Percentiles rank a stretch among this genome's conserved stretches.
Conservation (phyloP, 2,113 vertebrate genomes). For the Hassar affinis region DNA sequence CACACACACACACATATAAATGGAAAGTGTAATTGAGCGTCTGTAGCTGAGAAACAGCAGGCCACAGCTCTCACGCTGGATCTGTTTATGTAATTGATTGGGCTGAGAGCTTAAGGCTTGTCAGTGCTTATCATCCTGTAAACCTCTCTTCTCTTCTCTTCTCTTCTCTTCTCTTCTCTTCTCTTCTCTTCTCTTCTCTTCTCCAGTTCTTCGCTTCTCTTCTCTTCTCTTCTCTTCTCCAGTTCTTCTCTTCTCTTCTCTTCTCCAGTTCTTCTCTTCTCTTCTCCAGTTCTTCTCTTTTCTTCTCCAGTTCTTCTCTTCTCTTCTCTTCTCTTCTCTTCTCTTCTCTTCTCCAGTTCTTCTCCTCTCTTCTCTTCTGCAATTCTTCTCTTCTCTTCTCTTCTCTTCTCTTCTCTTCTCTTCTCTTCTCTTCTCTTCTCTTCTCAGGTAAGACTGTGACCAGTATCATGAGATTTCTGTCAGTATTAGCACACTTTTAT, state of each 20-base stretch:
- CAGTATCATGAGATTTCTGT: neutral
- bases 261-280: no score
- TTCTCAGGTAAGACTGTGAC: neutral
- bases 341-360: no score
- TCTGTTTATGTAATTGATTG: constrained; percentile 41
- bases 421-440: neutral
- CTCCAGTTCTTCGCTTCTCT: neutral
- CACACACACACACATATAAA: constrained; percentile 19
- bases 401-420: neutral
- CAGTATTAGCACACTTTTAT: neutral
- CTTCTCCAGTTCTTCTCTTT: no score
- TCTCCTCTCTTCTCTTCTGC: no score
- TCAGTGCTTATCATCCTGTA: constrained; percentile 20
- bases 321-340: neutral
- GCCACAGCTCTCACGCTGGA: constrained; percentile 30
- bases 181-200: no score
- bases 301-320: no score
- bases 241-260: no score
- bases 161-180: neutral
- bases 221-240: neutral
- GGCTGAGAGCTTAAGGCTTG: constrained; percentile 13
- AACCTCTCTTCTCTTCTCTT: neutral
- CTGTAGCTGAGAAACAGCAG: constrained; percentile 32
- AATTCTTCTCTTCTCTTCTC: neutral
- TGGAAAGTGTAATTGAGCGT: constrained; percentile 26